phyloP scores from a whole-genome alignment of 2,113 vertebrate species.

The Colossoma macropomum region DNA sequence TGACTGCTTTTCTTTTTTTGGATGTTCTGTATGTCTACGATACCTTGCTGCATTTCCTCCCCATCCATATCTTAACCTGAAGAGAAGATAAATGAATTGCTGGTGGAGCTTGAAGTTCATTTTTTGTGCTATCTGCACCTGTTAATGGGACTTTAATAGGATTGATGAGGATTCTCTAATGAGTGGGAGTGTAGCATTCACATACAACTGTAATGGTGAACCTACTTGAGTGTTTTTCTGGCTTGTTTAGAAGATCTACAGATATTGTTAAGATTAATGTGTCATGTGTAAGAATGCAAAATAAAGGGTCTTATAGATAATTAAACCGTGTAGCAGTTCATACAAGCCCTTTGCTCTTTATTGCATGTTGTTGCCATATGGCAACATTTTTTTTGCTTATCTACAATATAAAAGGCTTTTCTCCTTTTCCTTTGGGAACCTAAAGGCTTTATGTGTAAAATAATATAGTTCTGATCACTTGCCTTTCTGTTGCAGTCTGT shows the following conservation, averaged over 20 bases:
- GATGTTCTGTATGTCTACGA: conserved; percentile 40
- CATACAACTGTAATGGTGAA: conserved; percentile 47
- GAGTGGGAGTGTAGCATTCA: conserved; percentile 55
- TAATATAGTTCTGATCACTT: too few relatives aligned
- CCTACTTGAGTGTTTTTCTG: not conserved
- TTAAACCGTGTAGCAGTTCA: too few relatives aligned
- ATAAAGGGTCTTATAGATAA: too few relatives aligned
- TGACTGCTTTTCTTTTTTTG: conserved; percentile 51
- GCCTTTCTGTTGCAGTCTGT: too few relatives aligned
- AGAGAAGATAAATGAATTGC: conserved; percentile 66
- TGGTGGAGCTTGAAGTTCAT: conserved; percentile 68
- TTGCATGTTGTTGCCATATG: too few relatives aligned
- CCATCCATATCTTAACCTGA: conserved; percentile 58
- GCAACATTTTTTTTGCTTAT: too few relatives aligned
- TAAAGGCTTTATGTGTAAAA: too few relatives aligned
- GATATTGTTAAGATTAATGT: not conserved
- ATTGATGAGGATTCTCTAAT: conserved; percentile 76
- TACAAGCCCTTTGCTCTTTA: too few relatives aligned
- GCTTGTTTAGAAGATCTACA: not conserved
- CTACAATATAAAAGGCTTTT: too few relatives aligned
- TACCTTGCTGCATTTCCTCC: conserved; percentile 52
- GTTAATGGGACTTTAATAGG: conserved; percentile 79
- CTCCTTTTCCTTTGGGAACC: too few relatives aligned
- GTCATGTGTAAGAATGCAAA: too few relatives aligned
- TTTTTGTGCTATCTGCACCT: conserved; percentile 74